A percentile compares a stretch with the other conserved stretches of the same genome.
These are phyloP conservation scores for Lepetodrilus schrolli DNA, from an alignment of 2,888 invertebrate species.

Conservation along the genomic window DNA sequence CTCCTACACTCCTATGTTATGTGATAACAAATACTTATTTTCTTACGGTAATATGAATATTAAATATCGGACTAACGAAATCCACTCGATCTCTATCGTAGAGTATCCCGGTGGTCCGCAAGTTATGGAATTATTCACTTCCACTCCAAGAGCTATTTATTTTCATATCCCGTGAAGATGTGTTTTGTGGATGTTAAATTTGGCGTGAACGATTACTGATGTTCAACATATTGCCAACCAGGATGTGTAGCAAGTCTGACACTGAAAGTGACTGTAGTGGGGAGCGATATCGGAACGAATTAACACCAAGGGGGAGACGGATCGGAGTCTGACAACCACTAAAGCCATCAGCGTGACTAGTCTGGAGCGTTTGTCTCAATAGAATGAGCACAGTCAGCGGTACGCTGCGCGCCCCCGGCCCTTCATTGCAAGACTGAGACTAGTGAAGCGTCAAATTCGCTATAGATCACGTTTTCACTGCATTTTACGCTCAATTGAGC, in stretches of 20 bases:
- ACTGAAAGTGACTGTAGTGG: background rate
- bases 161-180: slow-evolving; percentile 24
- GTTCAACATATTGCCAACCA: slow-evolving; percentile 20
- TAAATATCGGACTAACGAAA: too few relatives aligned
- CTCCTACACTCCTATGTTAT: too few relatives aligned
- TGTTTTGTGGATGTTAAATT: slow-evolving; percentile 29
- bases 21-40: too few relatives aligned
- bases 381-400: background rate
- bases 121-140: too few relatives aligned
- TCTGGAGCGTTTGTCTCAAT: too few relatives aligned
- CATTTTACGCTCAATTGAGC: slow-evolving; percentile 29
- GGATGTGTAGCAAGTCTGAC: background rate
- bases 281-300: background rate
- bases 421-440: background rate
- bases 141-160: slow-evolving; percentile 5
- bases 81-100: too few relatives aligned
- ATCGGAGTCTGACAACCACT: too few relatives aligned
- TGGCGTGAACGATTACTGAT: slow-evolving; percentile 22
- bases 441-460: slow-evolving; percentile 30
- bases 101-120: too few relatives aligned
- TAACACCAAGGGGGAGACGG: background rate
- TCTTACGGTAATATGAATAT: too few relatives aligned
- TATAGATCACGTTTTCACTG: slow-evolving; percentile 13
- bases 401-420: background rate
- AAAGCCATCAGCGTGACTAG: too few relatives aligned